Evolutionary conservation across 2,797 vertebrate species (phyloP).

Genomic region (Semotilus atromaculatus): DNA sequence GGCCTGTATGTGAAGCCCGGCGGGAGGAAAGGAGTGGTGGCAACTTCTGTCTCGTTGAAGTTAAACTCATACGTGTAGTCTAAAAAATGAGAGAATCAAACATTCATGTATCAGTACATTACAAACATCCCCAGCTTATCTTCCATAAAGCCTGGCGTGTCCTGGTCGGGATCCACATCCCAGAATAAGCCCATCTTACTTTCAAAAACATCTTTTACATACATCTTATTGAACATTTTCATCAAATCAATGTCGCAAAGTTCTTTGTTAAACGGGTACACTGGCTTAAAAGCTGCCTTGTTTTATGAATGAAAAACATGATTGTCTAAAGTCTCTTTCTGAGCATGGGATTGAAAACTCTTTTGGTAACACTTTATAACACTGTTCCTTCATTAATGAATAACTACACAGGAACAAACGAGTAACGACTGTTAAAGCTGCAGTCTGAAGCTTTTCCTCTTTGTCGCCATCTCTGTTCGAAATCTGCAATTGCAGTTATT

Average conservation of each 20-base stretch:
- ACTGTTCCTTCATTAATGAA: too few relatives aligned
- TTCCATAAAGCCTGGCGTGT: background rate
- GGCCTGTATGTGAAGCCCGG: slow-evolving; percentile 92
- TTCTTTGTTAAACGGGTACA: background rate
- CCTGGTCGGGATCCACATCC: background rate
- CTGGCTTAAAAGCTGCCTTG: background rate
- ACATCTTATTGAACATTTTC: background rate
- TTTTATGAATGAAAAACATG: background rate
- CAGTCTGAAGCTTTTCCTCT: too few relatives aligned
- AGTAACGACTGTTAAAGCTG: too few relatives aligned
- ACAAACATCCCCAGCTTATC: background rate
- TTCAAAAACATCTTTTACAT: background rate
- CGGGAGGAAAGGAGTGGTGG: slow-evolving; percentile 91
- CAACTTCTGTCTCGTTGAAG: slow-evolving; percentile 85
- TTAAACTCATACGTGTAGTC: slow-evolving; percentile 95
- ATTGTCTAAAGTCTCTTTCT: background rate
- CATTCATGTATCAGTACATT: background rate
- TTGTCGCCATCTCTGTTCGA: too few relatives aligned
- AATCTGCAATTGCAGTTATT: too few relatives aligned
- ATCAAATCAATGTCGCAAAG: background rate
- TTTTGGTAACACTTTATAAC: too few relatives aligned
- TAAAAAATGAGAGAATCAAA: slow-evolving; percentile 16
- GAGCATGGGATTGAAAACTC: too few relatives aligned
- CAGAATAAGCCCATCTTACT: background rate
- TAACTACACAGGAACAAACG: too few relatives aligned